A percentile compares a stretch with the other conserved stretches of the same genome.
phyloP scores from a whole-genome alignment of 2,797 vertebrate genomes.

The Buceros bicornis region DNA sequence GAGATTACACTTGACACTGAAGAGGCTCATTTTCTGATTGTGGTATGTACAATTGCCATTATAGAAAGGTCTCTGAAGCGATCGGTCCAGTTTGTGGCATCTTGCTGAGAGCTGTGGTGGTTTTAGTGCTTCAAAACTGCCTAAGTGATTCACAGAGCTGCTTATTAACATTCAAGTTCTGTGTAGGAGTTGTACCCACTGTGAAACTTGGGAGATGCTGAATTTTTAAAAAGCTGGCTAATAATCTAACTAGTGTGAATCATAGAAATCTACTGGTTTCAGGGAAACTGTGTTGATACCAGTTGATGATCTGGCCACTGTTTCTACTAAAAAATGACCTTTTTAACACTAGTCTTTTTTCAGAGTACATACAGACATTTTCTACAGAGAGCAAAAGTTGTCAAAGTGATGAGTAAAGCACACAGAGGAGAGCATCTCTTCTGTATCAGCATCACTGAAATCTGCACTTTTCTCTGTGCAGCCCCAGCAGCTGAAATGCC shows the following conservation, averaged over 20 bases:
- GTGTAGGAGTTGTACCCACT: not conserved
- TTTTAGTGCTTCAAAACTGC: not conserved
- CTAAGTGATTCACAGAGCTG: not conserved
- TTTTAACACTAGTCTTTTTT: not conserved
- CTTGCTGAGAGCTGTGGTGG: not conserved
- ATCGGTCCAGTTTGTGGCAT: not conserved
- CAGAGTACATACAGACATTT: not conserved
- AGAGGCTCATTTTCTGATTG: not conserved
- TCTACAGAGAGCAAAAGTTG: not conserved
- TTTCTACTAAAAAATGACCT: not conserved
- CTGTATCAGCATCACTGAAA: not conserved
- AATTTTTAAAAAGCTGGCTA: not conserved
- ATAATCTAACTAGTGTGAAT: not conserved
- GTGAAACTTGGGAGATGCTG: not conserved
- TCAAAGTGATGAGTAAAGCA: not conserved
- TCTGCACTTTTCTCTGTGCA: not conserved
- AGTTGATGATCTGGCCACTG: not conserved
- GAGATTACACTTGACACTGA: not conserved
- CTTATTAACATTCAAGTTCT: not conserved
- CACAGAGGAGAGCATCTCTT: not conserved
- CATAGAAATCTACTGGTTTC: not conserved
- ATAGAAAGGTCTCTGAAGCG: not conserved
- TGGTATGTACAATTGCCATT: not conserved
- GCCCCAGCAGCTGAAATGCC: not conserved
- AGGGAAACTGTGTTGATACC: not conserved